phyloP scores from a whole-genome alignment of 2,888 invertebrate genomes.

The Andricus curvator region DNA sequence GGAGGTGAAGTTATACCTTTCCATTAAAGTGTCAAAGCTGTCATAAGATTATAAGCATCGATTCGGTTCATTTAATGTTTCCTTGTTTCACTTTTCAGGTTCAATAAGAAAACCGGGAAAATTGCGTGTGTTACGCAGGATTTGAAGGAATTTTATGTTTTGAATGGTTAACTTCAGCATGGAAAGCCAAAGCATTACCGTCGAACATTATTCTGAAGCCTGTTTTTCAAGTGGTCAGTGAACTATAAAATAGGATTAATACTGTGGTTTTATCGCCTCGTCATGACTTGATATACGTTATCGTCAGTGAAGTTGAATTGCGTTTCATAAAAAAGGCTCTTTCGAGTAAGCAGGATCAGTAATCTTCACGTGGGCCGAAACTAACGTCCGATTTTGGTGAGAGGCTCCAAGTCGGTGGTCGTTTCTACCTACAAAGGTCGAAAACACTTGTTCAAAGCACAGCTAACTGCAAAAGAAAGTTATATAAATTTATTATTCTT shows the following conservation, averaged over 20 bases:
- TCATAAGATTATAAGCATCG: constrained; percentile 27
- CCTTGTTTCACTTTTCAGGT: constrained; percentile 36
- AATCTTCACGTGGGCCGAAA: constrained; percentile 33
- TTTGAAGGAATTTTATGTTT: constrained; percentile 8
- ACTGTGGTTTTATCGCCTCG: constrained; percentile 28
- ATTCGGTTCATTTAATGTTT: constrained; percentile 22
- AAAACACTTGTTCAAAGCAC: constrained; percentile 3
- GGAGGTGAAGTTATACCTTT: constrained; percentile 30
- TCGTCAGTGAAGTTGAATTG: constrained; percentile 16
- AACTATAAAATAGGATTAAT: constrained; percentile 37
- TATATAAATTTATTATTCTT: not conserved
- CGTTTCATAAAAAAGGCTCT: not conserved
- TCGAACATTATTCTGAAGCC: constrained; percentile 24
- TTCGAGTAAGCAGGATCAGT: constrained; percentile 16
- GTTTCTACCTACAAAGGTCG: constrained; percentile 14
- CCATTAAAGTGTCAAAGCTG: constrained; percentile 34
- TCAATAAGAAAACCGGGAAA: constrained; percentile 12
- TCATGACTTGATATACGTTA: constrained; percentile 35
- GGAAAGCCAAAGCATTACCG: constrained; percentile 9
- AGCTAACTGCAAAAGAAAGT: not conserved
- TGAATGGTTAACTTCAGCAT: not conserved
- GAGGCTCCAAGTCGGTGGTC: not conserved
- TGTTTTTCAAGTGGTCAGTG: constrained; percentile 20
- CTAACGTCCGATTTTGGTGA: not conserved
- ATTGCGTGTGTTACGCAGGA: constrained; percentile 9